Base-by-base conservation (phyloP, 2,888 invertebrate genomes). In the Tortricodes alternella region DNA sequence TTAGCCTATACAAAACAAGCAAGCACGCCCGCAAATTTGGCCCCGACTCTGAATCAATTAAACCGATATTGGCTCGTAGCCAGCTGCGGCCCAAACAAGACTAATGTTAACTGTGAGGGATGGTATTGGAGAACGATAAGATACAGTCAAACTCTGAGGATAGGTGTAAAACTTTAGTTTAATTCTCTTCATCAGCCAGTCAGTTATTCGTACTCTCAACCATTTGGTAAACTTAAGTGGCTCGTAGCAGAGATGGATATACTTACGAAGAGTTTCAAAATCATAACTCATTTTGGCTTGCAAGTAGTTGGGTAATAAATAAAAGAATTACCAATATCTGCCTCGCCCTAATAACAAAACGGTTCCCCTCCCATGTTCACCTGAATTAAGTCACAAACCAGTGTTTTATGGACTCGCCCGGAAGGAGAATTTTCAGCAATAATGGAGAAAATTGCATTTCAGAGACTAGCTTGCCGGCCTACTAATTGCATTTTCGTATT, bases 1-100 rank as follows among this genome's bases (percentile, higher is more conserved):
- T 52, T 52, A 52, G 44, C 52, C 44, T 27, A 48, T 53, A 53
- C 53, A 53, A 48, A 53, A 53, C 53, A 48, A 48, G 24, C 18
- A 21, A n/a, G n/a, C n/a, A n/a, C n/a, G 11, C 15, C 53, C 53
- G 34, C 46, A 53, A 53, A 41, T 53, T 53, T 53, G 53, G 53
- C 46, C 16, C 8, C 23, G 29, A 15, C 34, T 23, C 46, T 24
- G 53, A 53, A 53, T 53, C 53, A 53, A 53, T 53, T 53, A 53
- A 53, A 53, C 46, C 15, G 13, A n/a, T 16, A 16, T 39, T 53
- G 53, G 53, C 53, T 23, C 0, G 23, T 1, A 9, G 38, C 53
- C 53, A 53, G 11, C 21, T 7, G 39, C 32, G 34, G 34, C 9
- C 29, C 32, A 8, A 24, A 53, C 53, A 46, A 53, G 46, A 46